Base-by-base conservation (phyloP, 2,797 vertebrate genomes). In the Vireo griseus region DNA sequence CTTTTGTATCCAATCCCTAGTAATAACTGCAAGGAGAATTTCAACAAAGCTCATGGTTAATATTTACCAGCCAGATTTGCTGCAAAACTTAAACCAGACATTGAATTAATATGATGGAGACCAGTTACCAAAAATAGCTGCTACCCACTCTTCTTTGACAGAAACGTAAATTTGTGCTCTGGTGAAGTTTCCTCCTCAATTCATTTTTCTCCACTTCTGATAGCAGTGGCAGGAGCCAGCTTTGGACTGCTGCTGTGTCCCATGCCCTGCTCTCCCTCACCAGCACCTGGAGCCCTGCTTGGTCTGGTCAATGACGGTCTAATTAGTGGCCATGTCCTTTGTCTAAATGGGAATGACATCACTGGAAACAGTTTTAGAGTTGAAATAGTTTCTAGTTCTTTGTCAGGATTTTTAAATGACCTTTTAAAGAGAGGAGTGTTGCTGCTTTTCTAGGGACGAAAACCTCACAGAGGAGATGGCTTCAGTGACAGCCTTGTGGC, bases 31-130 rank as follows among this genome's bases (percentile, higher is more conserved):
- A 97, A 97, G 97, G 96, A 95, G 97, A 97, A 95, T 97, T 96
- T 93, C 92, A 92, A 68, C 95, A 78, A 95, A 94, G 92, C 94
- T 85, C 96, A 96, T 97, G 97, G 96, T 97, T 97, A 97, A 97
- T 97, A 96, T 97, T 97, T 97, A 95, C 97, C 93, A 81, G 95
- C 89, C 92, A 93, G 92, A 89, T 94, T 93, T 93, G 91, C 90
- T 96, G 95, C 95, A 97, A 96, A 86, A 94, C 90, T 94, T 85
- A 93, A 89, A 74, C 62, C 89, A 95, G 94, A 86, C 78, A 6
- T 89, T 81, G 94, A 95, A 97, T 96, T 97, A 96, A 97, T 92
- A 83, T 90, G 96, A 92, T 86, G 68, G 95, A 97, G 87, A 42
- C 90, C 72, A 29, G 93, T 33, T 84, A 95, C 92, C 86, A 92